phyloP scores from a whole-genome alignment of 2,888 invertebrate genomes.

The Zele albiditarsus region DNA sequence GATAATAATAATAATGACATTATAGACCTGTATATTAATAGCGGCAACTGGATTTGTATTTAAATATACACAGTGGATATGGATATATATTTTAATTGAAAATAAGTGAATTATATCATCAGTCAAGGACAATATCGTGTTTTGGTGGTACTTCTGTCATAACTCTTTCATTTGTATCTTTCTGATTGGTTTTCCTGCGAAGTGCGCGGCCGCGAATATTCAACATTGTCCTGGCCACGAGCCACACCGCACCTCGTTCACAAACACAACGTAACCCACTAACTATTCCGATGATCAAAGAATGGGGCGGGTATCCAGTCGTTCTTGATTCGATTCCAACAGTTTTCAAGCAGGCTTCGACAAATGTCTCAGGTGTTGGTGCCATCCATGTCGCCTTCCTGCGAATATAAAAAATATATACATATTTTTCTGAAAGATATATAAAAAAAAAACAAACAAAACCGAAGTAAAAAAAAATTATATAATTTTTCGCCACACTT shows the following conservation, averaged over 20 bases:
- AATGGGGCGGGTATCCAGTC: constrained; percentile 85
- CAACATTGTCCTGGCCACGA: constrained; percentile 79
- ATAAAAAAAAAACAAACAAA: constrained; percentile 12
- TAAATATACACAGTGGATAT: neutral
- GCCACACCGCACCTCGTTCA: constrained; percentile 77
- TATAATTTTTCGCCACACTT: constrained; percentile 40
- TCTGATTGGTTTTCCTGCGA: constrained; percentile 70
- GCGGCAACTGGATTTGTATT: neutral
- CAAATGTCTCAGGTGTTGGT: constrained; percentile 83
- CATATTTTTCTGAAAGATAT: neutral
- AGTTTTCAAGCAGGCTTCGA: constrained; percentile 80
- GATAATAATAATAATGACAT: neutral
- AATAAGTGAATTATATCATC: neutral
- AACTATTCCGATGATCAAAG: constrained; percentile 75
- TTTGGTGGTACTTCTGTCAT: constrained; percentile 24
- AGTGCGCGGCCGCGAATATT: constrained; percentile 78
- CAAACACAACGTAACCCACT: constrained; percentile 74
- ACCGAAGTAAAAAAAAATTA: neutral
- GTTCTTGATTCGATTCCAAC: constrained; percentile 82
- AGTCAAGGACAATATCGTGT: constrained; percentile 28
- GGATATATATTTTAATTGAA: neutral
- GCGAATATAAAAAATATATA: constrained; percentile 21
- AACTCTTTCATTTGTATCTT: constrained; percentile 10
- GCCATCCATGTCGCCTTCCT: constrained; percentile 80
- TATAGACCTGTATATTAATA: neutral